These are phyloP conservation scores for Drosophila tropicalis DNA, from an alignment of 1,140 invertebrate genomes.

Conservation along the genomic window DNA sequence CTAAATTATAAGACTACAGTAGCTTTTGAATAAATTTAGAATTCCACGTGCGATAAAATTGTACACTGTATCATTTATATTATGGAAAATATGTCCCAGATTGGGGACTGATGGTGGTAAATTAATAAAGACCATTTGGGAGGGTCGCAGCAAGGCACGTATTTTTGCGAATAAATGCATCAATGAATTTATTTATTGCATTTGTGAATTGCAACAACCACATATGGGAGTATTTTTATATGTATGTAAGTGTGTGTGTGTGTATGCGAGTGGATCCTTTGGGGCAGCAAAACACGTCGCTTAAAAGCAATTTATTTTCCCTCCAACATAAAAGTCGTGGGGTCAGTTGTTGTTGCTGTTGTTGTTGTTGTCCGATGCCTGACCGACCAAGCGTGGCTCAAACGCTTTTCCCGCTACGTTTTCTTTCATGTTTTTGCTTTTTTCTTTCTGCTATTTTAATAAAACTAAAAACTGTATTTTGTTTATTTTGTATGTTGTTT, in stretches of 20 bases:
- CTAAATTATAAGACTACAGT: too few relatives aligned
- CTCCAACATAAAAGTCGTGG: slow-evolving; percentile 28
- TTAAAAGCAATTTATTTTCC: slow-evolving; percentile 72
- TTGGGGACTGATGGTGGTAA: slow-evolving; percentile 28
- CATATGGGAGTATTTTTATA: neutral
- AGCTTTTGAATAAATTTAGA: neutral
- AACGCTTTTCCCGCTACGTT: slow-evolving; percentile 39
- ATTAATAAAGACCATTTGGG: slow-evolving; percentile 40
- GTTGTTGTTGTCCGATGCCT: slow-evolving; percentile 3
- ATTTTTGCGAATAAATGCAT: slow-evolving; percentile 53
- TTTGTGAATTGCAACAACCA: slow-evolving; percentile 49
- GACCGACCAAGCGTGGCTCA: slow-evolving; percentile 36
- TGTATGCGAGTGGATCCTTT: slow-evolving; percentile 19
- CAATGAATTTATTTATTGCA: slow-evolving; percentile 69
- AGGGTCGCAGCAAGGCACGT: slow-evolving; percentile 35
- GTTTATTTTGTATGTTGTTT: slow-evolving; percentile 14
- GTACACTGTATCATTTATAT: neutral
- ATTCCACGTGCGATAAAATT: neutral
- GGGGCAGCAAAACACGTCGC: slow-evolving; percentile 32
- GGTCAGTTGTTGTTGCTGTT: slow-evolving; percentile 28
- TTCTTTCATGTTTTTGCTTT: slow-evolving; percentile 26
- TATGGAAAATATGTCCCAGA: slow-evolving; percentile 32
- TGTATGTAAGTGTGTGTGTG: neutral
- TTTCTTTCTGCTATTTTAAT: slow-evolving; percentile 31
- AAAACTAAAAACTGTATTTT: slow-evolving; percentile 51